These are phyloP conservation scores for Sebastolobus altivelis DNA, from an alignment of 2,797 vertebrate species.

Conservation along the genomic window DNA sequence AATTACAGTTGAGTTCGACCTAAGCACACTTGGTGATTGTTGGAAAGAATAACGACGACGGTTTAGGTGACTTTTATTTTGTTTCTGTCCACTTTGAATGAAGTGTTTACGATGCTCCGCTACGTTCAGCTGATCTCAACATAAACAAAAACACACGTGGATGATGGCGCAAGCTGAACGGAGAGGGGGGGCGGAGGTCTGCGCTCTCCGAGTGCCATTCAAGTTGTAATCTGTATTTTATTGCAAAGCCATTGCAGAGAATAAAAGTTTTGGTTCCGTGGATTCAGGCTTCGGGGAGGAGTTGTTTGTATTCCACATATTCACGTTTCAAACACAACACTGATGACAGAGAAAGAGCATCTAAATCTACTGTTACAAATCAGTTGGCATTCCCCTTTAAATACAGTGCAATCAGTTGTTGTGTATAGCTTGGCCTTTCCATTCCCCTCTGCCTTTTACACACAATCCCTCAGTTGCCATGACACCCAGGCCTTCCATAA, in stretches of 20 bases:
- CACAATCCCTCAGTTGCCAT: conserved; percentile 82
- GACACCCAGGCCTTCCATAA: conserved; percentile 78
- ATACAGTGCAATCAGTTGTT: conserved; percentile 44
- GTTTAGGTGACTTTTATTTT: no score
- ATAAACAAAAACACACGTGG: no score
- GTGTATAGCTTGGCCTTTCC: conserved; percentile 65
- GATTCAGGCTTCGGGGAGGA: not conserved
- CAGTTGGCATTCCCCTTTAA: conserved; percentile 19
- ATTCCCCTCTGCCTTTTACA: conserved; percentile 66
- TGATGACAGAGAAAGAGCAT: not conserved
- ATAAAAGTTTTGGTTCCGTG: not conserved
- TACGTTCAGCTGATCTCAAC: no score
- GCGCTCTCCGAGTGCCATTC: no score
- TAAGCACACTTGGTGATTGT: no score
- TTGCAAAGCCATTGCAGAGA: not conserved
- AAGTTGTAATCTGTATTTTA: not conserved
- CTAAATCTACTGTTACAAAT: not conserved
- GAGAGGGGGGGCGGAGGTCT: no score
- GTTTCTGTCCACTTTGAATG: no score
- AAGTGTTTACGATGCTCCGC: no score
- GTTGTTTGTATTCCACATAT: not conserved
- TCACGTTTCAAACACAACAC: not conserved
- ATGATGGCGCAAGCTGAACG: no score
- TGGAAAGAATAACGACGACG: no score
- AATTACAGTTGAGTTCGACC: no score